Percentiles rank a stretch among this genome's conserved stretches.
Evolutionary conservation across 2,888 invertebrate species (phyloP).

Genomic region (Aspidiotus rigidus): DNA sequence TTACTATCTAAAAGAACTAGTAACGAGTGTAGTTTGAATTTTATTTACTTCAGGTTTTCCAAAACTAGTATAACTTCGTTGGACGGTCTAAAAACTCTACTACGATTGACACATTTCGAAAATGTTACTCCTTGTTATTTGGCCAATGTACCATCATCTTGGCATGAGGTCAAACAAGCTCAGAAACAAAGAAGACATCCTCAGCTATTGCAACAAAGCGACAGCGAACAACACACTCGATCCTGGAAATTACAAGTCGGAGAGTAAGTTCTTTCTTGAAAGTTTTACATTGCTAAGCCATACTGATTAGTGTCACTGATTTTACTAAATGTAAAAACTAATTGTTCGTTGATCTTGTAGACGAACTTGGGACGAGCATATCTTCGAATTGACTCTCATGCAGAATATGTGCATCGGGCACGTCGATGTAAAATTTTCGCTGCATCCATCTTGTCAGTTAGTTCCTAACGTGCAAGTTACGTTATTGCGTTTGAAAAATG

Average conservation of each 20-base stretch:
- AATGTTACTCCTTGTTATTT: constrained; percentile 60
- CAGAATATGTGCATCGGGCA: constrained; percentile 69
- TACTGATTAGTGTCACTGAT: too few relatives aligned
- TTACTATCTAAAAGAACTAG: too few relatives aligned
- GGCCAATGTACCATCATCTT: constrained; percentile 84
- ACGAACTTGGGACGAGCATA: constrained; percentile 85
- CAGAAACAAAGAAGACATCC: constrained; percentile 82
- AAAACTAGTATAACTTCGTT: constrained; percentile 13
- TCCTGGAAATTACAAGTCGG: constrained; percentile 84
- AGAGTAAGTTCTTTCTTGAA: constrained; percentile 47
- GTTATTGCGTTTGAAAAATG: constrained; percentile 40
- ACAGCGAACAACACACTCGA: constrained; percentile 64
- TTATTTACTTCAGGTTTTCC: constrained; percentile 10
- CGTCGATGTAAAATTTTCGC: constrained; percentile 74
- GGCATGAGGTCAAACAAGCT: constrained; percentile 86
- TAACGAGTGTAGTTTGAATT: background rate
- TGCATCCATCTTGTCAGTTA: constrained; percentile 66
- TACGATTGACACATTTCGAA: constrained; percentile 68
- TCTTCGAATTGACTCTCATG: constrained; percentile 78
- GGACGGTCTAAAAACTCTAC: constrained; percentile 52
- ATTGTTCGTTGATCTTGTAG: constrained; percentile 42
- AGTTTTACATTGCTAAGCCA: too few relatives aligned
- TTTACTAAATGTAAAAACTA: background rate
- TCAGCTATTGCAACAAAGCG: constrained; percentile 60
- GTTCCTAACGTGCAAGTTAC: constrained; percentile 73